A percentile compares a stretch with the other conserved stretches of the same genome.
Evolutionary conservation across 2,797 vertebrate species (phyloP).

Genomic region (Columba guinea): DNA sequence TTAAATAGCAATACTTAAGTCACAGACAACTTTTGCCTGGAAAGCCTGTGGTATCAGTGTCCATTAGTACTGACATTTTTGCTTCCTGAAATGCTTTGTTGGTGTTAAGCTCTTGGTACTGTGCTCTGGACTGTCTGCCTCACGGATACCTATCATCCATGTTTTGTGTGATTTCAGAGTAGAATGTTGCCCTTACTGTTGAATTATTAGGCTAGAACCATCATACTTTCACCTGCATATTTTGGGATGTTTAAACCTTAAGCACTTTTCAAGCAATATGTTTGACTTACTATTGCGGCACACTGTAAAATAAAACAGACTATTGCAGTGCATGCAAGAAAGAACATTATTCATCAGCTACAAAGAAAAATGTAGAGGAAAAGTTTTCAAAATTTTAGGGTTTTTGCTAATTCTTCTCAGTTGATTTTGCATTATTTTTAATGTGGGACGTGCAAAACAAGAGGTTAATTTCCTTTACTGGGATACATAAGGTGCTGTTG

Average conservation of each 20-base stretch:
- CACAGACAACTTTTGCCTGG: neutral
- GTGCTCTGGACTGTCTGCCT: neutral
- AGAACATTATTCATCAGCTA: conserved; percentile 18
- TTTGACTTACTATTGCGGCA: neutral
- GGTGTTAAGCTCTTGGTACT: neutral
- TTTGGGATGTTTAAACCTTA: neutral
- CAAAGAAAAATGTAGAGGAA: conserved; percentile 3
- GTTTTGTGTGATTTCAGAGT: neutral
- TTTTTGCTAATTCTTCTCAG: neutral
- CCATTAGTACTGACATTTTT: fast-evolving
- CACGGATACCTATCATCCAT: neutral
- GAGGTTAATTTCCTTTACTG: neutral
- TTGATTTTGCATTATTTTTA: neutral
- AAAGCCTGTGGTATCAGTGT: neutral
- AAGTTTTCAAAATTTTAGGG: neutral
- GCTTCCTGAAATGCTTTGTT: neutral
- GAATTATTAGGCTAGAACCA: neutral
- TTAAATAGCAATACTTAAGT: neutral
- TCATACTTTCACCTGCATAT: neutral
- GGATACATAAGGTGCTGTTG: neutral
- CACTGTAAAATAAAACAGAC: neutral
- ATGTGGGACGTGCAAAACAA: neutral
- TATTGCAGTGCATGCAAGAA: conserved; percentile 26
- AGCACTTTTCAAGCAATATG: neutral
- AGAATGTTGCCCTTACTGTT: neutral